Evolutionary conservation across 2,797 vertebrate species (phyloP), one percentile per base, ranked within the genome.

Genomic region (Phoxinus dragarum): DNA sequence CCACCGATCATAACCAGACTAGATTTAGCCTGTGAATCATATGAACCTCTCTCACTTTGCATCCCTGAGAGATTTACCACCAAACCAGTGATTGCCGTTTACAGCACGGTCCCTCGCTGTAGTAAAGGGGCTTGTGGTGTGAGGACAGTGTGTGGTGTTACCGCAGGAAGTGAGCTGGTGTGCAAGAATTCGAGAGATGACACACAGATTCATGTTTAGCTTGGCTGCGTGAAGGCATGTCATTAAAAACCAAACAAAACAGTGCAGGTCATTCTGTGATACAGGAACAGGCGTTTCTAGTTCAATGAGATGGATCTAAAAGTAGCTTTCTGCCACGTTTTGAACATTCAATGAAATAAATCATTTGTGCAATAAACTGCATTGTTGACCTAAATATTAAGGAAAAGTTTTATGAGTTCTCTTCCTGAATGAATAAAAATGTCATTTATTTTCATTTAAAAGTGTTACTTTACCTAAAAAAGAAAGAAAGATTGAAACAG

Each of bases 81-180:
- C 76, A 84, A 80, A 71, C 61, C 78, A 27, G 74, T 81, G 61
- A 87, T 90, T 89, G 84, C 44, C 81, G 73, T 61, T 61, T 82
- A 66, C 77, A 49, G n/a, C 21, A 74, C 52, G 68, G 27, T 67
- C 6, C 73, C 68, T 42, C 42, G 10, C 44, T 84, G 67, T 80
- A 82, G 68, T 69, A 82, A 72, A 36, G 77, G 76, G 44, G 61
- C 47, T 81, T 82, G 68, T 64, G 21, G 36, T 31, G n/a, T 31
- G 38, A 38, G 27, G 66, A 77, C 16, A 77, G 74, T 31, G 0
- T 52, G 36, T 78, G 66, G 47, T 71, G 19, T 47, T 59, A 71
- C 21, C 5, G 5, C 66, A 59, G 66, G 73, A 69, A 71, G 64
- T 56, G 64, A 67, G 36, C 27, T 61, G 38, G 17, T 61, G 80